Evolutionary conservation across 2,113 vertebrate genomes (phyloP), one percentile per base, ranked within the genome.

Genomic region (Colaptes auratus): DNA sequence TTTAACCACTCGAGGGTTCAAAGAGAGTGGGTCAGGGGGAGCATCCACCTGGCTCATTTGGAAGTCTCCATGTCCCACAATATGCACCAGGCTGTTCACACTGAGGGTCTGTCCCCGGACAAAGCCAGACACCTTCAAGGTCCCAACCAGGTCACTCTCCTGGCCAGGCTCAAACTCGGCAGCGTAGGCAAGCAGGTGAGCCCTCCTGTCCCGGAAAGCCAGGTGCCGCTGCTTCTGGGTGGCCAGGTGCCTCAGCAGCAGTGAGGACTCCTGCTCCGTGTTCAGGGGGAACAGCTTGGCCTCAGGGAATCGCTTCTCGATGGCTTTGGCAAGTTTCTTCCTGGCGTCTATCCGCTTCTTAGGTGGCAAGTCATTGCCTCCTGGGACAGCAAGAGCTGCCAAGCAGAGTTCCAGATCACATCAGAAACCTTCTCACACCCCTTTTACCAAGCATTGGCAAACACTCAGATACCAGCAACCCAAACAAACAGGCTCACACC

Each of bases 31-130:
- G 70, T 99, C 99, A 3, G 95, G 55, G 4, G 99, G 98, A 0
- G 98, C 98, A 91, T 99, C 99, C 35, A 99, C 98, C 93, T 99
- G 99, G 81, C 97, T 98, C 92, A 99, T 97, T 97, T 99, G 99
- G 96, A 99, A 99, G 97, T 99, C 99, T 55, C 99, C 99, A 0
- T 99, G 98, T 52, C 99, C 99, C 89, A 97, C 97, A 8, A 99
- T 98, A 89, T 99, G 99, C 82, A 99, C 97, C 92, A 99, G 96
- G 76, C 98, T 98, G 97, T 99, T 98, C 24, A 98, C 99, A 1
- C 82, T 83, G 10, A 99, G 96, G 65, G 97, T 95, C 52, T 96
- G 97, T 6, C 99, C 99, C 28, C 99, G 98, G 70, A 99, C 96
- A 39, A 99, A 99, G 61, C 99, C 99, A 0, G 99, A 99, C 72